Base-by-base conservation (phyloP, 2,113 vertebrate genomes). In the Hyperopisus bebe region DNA sequence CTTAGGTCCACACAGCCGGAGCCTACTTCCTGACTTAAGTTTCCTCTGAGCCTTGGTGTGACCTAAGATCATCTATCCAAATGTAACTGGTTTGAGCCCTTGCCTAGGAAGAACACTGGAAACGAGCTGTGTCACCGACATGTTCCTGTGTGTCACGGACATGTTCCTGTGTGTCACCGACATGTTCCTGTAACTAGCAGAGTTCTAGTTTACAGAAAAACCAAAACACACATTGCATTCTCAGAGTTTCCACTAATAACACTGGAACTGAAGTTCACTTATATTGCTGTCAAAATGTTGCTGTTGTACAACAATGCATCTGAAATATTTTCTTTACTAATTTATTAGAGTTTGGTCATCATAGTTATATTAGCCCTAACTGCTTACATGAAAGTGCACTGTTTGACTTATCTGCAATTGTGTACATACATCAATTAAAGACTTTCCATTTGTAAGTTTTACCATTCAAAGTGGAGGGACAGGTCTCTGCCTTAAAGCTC, bases 401-500 rank as follows among this genome's bases (percentile, higher is more conserved):
- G 89, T 91, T 53, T 44, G 31, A 58, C 15, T 21, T 90, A 88
- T 66, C 51, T 77, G 86, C 90, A 70, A 13, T 27, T 91, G 82
- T 92, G 80, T 84, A 58, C 89, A 91, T 92, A 92, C 89, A 90
- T 27, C 53, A 44, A 31, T 88, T 35, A 82, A 90, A 89, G 21
- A 50, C n/a, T 51, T 87, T 53, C 48, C 85, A 87, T 47, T 50
- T 51, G 51, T 87, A 42, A 42, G 50, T 70, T 74, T 90, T 77
- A 84, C 51, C n/a, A 21, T 62, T 31, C 42, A 19, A 86, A 42
- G 35, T 19, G 48, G 27, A 39, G 89, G 35, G 35, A 11, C 50
- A 90, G 91, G 90, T 93, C 84, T 90, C 88, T 95, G 94, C 94
- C 94, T 95, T 95, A 93, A 17, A 89, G 90, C 91, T 70, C 91